Conservation (phyloP, 2,113 vertebrate genomes). For the Cettia cetti region DNA sequence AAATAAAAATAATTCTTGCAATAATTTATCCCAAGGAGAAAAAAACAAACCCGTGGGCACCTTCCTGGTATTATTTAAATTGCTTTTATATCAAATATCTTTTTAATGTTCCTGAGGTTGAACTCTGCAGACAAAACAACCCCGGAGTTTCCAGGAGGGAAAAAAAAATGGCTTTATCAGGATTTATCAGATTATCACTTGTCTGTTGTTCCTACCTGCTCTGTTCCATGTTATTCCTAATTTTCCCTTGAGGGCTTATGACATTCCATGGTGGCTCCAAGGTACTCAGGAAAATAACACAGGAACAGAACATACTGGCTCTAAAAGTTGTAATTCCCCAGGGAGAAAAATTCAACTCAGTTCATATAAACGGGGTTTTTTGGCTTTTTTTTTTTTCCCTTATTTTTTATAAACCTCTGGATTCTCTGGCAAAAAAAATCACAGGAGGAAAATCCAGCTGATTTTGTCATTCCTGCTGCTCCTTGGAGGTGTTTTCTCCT, state of each 20-base stretch:
- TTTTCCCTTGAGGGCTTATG: neutral
- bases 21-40: fast-evolving
- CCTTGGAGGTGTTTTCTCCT: neutral
- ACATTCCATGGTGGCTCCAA: neutral
- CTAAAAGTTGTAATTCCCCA: neutral
- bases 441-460: neutral
- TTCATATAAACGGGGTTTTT: neutral
- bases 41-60: fast-evolving
- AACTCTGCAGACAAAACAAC: neutral
- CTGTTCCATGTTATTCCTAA: neutral
- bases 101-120: neutral
- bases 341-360: neutral
- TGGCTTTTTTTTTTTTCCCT: neutral
- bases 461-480: neutral
- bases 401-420: neutral
- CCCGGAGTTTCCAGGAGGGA: neutral
- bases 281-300: neutral
- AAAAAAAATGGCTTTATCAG: neutral
- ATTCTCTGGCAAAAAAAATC: fast-evolving
- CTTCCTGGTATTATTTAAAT: neutral
- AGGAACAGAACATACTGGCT: fast-evolving
- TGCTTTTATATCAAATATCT: neutral
- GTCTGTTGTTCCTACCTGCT: neutral
- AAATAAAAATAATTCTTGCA: neutral
- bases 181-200: neutral